A percentile compares a stretch with the other conserved stretches of the same genome.
Evolutionary conservation across 2,113 vertebrate genomes (phyloP).

Genomic region (Anser brachyrhynchus): DNA sequence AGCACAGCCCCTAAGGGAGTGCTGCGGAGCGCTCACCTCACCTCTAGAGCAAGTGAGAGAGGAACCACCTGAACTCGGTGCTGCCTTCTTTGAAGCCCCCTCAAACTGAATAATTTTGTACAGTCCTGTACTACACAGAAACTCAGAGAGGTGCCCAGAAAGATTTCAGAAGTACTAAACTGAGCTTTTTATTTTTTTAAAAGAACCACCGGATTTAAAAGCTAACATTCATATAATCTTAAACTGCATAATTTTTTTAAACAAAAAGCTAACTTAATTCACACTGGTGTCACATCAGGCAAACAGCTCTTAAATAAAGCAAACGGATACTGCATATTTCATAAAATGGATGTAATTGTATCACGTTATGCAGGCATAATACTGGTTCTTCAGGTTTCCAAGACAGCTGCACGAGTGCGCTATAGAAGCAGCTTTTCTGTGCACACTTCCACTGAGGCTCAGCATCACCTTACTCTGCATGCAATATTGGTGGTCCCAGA

Average conservation of each 20-base stretch:
- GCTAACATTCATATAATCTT: neutral
- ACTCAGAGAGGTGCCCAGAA: neutral
- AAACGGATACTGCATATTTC: neutral
- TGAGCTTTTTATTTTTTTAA: neutral
- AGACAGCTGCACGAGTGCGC: neutral
- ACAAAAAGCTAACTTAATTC: neutral
- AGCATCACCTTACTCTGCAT: neutral
- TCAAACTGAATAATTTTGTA: neutral
- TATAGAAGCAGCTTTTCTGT: neutral
- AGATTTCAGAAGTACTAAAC: neutral
- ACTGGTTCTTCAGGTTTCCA: neutral
- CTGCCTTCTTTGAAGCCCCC: neutral
- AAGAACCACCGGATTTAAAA: neutral
- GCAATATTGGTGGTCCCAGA: neutral
- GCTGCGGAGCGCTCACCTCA: neutral
- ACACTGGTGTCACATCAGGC: neutral
- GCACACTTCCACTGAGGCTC: neutral
- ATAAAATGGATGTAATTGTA: neutral
- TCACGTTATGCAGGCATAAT: neutral
- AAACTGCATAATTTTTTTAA: neutral
- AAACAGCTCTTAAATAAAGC: neutral
- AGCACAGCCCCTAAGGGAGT: neutral
- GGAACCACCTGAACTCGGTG: neutral
- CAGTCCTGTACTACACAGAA: neutral
- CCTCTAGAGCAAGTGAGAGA: neutral